These are phyloP conservation scores for Platysternon megacephalum DNA, from an alignment of 2,113 vertebrate genomes.

Conservation along the genomic window DNA sequence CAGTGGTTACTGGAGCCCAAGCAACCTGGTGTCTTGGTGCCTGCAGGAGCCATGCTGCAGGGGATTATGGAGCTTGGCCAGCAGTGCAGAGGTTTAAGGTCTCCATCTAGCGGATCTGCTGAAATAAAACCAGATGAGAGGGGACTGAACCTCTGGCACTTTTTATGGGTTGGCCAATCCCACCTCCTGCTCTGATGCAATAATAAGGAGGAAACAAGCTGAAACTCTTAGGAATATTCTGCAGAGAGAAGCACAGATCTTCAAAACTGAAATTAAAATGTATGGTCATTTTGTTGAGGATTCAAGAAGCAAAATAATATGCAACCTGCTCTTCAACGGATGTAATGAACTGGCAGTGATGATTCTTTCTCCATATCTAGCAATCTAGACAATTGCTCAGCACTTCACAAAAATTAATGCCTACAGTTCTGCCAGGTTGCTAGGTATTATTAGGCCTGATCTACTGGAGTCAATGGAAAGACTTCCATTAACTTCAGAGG, in stretches of 20 bases:
- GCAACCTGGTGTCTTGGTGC: neutral
- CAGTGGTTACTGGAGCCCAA: neutral
- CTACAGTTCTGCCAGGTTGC: neutral
- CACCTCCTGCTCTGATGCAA: neutral
- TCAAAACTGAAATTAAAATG: slow-evolving; percentile 55
- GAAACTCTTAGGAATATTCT: neutral
- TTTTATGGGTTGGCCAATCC: neutral
- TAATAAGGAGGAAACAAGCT: neutral
- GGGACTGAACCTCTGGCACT: neutral
- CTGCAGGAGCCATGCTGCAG: neutral
- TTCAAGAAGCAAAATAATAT: slow-evolving; percentile 44
- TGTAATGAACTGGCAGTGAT: slow-evolving; percentile 56
- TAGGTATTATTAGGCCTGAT: neutral
- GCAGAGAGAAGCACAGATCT: neutral
- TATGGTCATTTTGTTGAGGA: slow-evolving; percentile 58
- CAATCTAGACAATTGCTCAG: slow-evolving; percentile 41
- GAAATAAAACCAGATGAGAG: neutral
- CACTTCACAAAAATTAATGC: slow-evolving; percentile 16
- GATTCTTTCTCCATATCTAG: slow-evolving; percentile 28
- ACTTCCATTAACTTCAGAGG: neutral
- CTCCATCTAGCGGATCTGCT: neutral
- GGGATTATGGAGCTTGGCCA: neutral
- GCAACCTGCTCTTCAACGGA: slow-evolving; percentile 54
- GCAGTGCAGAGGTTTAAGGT: neutral
- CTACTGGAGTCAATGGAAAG: neutral